Conservation (phyloP, 2,797 vertebrate species). For the Takifugu rubripes region DNA sequence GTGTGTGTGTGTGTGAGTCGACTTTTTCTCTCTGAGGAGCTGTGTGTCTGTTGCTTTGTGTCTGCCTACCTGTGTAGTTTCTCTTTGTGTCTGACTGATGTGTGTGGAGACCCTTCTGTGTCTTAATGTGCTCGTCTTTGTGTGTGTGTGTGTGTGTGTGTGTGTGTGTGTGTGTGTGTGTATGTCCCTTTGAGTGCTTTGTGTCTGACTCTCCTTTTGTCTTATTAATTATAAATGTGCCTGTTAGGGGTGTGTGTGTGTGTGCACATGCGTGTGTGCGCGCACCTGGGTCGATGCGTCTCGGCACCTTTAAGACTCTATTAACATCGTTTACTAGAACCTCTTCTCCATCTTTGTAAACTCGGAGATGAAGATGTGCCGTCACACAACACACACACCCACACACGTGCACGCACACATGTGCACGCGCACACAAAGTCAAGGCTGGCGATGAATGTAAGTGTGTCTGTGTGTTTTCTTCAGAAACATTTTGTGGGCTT, state of each 20-base stretch:
- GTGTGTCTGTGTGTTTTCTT: background rate
- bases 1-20: conserved; percentile 5
- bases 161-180: conserved; percentile 9
- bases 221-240: conserved; percentile 44
- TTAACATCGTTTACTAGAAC: conserved; percentile 53
- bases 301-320: conserved; percentile 39
- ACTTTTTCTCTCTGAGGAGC: conserved; percentile 36
- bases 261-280: conserved; percentile 4
- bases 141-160: background rate
- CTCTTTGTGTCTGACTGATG: conserved; percentile 41
- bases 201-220: conserved; percentile 27
- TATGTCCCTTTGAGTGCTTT: conserved; percentile 37
- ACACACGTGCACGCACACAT: conserved; percentile 3
- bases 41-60: conserved; percentile 49
- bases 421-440: conserved; percentile 22
- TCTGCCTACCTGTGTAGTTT: conserved; percentile 33
- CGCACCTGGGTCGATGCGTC: conserved; percentile 22
- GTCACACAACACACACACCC: too few relatives aligned
- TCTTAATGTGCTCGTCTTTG: conserved; percentile 17
- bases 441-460: conserved; percentile 26
- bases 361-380: conserved; percentile 41
- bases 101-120: conserved; percentile 19
- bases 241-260: conserved; percentile 1
- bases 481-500: conserved; percentile 26
- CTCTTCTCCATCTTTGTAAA: conserved; percentile 38